A percentile compares a stretch with the other conserved stretches of the same genome.
Conservation (phyloP, 1,140 invertebrate genomes). For the Drosophila pseudoobscura region DNA sequence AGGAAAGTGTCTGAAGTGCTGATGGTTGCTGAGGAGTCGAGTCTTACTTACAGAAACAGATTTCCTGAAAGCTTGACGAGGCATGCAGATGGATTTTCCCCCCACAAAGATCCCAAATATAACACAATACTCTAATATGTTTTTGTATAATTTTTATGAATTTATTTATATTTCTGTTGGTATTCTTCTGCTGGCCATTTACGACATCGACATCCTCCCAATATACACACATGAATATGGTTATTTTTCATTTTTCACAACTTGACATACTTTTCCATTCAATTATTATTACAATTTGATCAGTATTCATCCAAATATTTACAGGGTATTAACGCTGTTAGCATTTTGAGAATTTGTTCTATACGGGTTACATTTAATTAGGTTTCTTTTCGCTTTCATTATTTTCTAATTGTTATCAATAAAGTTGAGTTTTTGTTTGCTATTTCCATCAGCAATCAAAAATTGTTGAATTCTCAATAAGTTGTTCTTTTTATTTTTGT, state of each 20-base stretch:
- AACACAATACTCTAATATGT: not conserved
- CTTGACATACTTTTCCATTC: conserved; percentile 52
- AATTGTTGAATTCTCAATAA: conserved; percentile 38
- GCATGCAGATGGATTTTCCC: not conserved
- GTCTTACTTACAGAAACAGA: conserved; percentile 33
- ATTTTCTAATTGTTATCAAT: conserved; percentile 48
- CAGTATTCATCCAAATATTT: conserved; percentile 70
- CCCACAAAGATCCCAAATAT: not conserved
- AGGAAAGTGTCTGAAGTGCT: conserved; percentile 53
- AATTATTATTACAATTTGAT: conserved; percentile 45
- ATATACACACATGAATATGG: conserved; percentile 63
- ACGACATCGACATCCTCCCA: conserved; percentile 39
- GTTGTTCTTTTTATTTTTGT: conserved; percentile 7
- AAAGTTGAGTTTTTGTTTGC: conserved; percentile 45
- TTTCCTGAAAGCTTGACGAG: conserved; percentile 12
- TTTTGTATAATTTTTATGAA: conserved; percentile 45
- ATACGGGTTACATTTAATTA: conserved; percentile 55
- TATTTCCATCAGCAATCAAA: conserved; percentile 54
- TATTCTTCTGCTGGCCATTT: conserved; percentile 54
- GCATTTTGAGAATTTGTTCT: conserved; percentile 25
- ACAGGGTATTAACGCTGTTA: conserved; percentile 38
- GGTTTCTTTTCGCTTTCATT: conserved; percentile 38
- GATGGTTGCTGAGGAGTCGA: conserved; percentile 51
- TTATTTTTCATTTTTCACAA: conserved; percentile 49
- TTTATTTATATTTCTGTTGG: conserved; percentile 47